These are phyloP conservation scores for Carlito syrichta DNA, from an alignment of 2,113 vertebrate species.

Conservation along the genomic window DNA sequence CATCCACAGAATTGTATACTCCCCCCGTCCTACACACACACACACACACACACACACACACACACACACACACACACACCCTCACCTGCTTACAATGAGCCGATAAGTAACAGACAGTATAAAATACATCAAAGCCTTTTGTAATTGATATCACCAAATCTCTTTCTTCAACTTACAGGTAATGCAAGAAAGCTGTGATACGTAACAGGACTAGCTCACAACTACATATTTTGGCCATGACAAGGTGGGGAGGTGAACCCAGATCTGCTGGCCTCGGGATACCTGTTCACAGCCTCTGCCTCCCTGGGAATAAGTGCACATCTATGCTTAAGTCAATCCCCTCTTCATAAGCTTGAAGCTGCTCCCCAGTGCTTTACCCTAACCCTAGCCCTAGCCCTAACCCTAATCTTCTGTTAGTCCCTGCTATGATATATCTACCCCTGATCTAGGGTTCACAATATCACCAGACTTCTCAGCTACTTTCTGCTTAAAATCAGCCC, in stretches of 20 bases:
- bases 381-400: no score
- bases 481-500: neutral
- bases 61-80: neutral
- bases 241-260: neutral
- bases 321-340: neutral
- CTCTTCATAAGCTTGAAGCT: neutral
- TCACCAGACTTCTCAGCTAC: neutral
- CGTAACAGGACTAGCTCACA: neutral
- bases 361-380: neutral
- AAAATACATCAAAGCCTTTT: neutral
- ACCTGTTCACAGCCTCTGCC: neutral
- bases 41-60: neutral
- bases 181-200: neutral
- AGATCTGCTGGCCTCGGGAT: neutral
- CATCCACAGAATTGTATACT: neutral
- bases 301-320: neutral
- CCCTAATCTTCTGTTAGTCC: no score
- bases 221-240: rapidly evolving
- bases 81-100: neutral
- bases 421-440: no score
- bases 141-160: neutral
- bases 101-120: neutral
- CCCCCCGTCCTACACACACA: neutral
- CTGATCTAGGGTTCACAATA: neutral
- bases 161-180: neutral